Conservation (phyloP, 1,140 invertebrate genomes). For the Samia ricini region DNA sequence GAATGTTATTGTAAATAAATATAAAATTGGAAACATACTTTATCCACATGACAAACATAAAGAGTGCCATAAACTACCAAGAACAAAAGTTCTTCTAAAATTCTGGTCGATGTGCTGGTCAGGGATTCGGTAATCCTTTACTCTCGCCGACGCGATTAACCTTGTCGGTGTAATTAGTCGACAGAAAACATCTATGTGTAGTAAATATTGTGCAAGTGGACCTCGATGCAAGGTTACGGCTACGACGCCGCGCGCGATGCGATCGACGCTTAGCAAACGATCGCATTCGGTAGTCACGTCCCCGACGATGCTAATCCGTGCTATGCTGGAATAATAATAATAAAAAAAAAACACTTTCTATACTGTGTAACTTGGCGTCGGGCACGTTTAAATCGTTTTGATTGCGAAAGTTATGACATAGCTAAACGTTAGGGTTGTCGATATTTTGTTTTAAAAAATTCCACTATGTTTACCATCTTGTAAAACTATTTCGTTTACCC, state of each 20-base stretch:
- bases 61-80: too few relatives aligned
- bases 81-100: too few relatives aligned
- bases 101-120: too few relatives aligned
- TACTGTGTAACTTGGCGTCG: conserved; percentile 6
- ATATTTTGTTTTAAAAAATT: neutral
- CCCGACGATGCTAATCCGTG: conserved; percentile 25
- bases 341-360: conserved; percentile 28
- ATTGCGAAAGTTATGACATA: conserved; percentile 23
- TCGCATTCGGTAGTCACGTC: conserved; percentile 16
- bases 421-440: neutral
- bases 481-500: too few relatives aligned
- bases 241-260: neutral
- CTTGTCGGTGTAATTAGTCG: neutral
- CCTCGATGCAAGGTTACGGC: conserved; percentile 11
- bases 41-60: too few relatives aligned
- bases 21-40: too few relatives aligned
- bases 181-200: neutral
- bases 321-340: conserved; percentile 10
- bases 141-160: neutral
- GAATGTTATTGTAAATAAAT: too few relatives aligned
- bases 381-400: conserved; percentile 22
- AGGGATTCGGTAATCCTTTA: neutral
- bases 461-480: too few relatives aligned
- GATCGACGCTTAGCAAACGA: neutral
- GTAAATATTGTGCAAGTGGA: conserved; percentile 31